Conservation (phyloP, 2,888 invertebrate genomes). For the Limnephilus marmoratus region DNA sequence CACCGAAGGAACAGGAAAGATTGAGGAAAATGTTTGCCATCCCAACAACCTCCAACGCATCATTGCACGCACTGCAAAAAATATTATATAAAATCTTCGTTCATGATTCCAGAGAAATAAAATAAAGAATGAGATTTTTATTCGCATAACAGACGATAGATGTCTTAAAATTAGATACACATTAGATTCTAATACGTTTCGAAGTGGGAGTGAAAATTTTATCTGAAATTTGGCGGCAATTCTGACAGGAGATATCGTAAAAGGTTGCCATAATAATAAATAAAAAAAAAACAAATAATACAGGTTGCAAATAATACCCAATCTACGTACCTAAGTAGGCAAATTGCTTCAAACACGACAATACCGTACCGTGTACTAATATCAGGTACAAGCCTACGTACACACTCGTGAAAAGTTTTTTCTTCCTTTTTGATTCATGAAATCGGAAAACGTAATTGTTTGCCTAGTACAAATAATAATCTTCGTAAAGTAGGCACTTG, state of each 20-base stretch:
- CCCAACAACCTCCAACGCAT: not conserved
- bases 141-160: not conserved
- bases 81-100: not conserved
- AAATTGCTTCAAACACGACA: not conserved
- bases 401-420: not conserved
- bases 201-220: not conserved
- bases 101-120: not conserved
- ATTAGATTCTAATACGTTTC: not conserved
- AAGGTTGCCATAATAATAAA: not conserved
- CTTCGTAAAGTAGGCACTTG: not conserved
- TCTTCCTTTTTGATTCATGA: not conserved
- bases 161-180: not conserved
- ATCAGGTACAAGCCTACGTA: not conserved
- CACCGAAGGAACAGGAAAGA: conserved; percentile 15
- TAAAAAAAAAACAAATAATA: not conserved
- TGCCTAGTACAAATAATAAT: not conserved
- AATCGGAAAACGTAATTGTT: not conserved
- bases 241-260: not conserved
- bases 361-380: too few species aligned
- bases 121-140: too few species aligned
- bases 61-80: not conserved
- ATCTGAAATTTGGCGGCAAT: not conserved
- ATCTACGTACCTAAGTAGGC: not conserved
- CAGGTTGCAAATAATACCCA: not conserved
- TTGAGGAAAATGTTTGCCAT: conserved; percentile 26